Evolutionary conservation across 2,888 invertebrate genomes (phyloP).

Genomic region (Leucania comma): DNA sequence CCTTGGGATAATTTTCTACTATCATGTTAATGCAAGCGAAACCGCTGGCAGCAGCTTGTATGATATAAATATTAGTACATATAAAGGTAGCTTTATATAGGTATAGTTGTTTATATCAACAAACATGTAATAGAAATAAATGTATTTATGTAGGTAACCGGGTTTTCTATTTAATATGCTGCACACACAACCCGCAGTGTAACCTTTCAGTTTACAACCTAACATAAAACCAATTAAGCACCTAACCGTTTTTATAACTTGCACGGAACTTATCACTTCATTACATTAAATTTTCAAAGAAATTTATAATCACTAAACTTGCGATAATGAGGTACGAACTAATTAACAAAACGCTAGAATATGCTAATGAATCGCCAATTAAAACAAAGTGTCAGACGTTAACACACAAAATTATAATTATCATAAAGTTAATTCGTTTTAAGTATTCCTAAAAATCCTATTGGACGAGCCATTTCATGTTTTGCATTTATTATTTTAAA

Average conservation of each 20-base stretch:
- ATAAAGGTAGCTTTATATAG: no score
- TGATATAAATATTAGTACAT: no score
- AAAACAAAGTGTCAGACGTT: constrained; percentile 50
- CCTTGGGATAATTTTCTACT: no score
- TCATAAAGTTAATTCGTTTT: constrained; percentile 8
- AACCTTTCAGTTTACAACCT: constrained; percentile 7
- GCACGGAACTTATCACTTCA: constrained; percentile 31
- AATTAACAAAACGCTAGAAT: constrained; percentile 51
- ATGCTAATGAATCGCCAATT: constrained; percentile 61
- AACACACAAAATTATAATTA: constrained; percentile 43
- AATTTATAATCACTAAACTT: constrained; percentile 33
- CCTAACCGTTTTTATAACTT: constrained; percentile 8
- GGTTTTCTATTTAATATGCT: neutral
- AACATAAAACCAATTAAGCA: constrained; percentile 9
- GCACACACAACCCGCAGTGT: neutral
- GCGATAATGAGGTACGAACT: constrained; percentile 55
- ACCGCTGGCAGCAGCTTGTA: no score
- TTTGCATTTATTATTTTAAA: constrained; percentile 6
- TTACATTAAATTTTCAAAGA: neutral
- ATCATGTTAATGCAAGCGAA: no score
- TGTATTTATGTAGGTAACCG: neutral
- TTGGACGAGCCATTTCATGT: neutral
- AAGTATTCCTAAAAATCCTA: constrained; percentile 17
- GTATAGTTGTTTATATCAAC: no score
- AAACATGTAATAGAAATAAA: no score